Base-by-base conservation (phyloP, 2,797 vertebrate genomes). In the Pangasius krempfi region DNA sequence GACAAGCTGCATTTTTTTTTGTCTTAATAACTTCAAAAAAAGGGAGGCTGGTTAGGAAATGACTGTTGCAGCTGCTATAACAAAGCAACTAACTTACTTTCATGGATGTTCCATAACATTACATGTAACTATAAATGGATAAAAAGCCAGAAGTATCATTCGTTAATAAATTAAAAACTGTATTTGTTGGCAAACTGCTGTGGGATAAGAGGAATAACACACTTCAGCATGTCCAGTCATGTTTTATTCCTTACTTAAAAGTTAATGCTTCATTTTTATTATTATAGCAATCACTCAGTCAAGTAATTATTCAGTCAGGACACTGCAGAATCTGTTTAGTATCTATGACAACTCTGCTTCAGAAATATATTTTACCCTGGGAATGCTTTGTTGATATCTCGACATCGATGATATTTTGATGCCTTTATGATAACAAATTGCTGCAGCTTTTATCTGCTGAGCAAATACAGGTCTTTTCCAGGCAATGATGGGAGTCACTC, bases 401-500 rank as follows among this genome's bases (percentile, higher is more conserved):
- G 86, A 37, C n/a, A 87, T 72, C 44, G 8, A 47, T 73, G 20
- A 78, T 64, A 30, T 87, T 68, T 72, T 87, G 33, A 54, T 54
- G 56, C 56, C 25, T 37, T 80, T 52, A 33, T 40, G 54, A 52
- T 84, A 82, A 90, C 33, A 87, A 76, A 89, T 86, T 62, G 33
- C 25, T 27, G 12, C 16, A 33, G 78, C 27, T 81, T 89, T 91
- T 89, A 90, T 90, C 83, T 90, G 66, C 30, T 60, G 18, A 88
- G 88, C 72, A 88, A 91, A 87, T 76, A 87, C 54, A 62, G 47
- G 40, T 58, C 27, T 52, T 88, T 90, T 88, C 83, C 81, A 82
- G 84, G 86, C 87, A 88, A 60, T 81, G 70, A 91, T 52, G 58
- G 88, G 54, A 70, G 90, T 86, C 80, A 87, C 76, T 91, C 86